Evolutionary conservation across 2,113 vertebrate genomes (phyloP).

Genomic region (Stigmatopora argus): DNA sequence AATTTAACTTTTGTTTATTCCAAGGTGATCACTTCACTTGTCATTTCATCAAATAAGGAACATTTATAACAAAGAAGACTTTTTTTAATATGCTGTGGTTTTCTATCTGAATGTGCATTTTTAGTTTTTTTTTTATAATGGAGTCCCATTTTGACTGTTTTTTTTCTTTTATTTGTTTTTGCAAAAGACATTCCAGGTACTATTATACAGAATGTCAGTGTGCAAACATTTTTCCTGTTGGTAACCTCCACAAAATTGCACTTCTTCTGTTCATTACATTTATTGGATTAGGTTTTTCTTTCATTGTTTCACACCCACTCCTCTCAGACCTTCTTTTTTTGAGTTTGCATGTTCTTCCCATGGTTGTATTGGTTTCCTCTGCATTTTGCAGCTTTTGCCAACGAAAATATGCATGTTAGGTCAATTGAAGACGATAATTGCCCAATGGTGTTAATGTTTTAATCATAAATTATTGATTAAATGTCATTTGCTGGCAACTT

Average conservation of each 20-base stretch:
- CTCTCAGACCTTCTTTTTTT: not conserved
- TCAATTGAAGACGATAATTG: not conserved
- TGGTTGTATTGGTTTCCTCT: not conserved
- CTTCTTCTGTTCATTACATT: conserved; percentile 8
- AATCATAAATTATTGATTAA: not conserved
- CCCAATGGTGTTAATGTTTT: not conserved
- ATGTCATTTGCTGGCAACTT: not conserved
- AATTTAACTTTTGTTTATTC: not conserved
- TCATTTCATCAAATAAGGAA: not conserved
- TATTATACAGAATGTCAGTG: not conserved
- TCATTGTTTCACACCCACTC: conserved; percentile 11
- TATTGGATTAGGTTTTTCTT: conserved; percentile 10
- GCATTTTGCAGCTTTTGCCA: not conserved
- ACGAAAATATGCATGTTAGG: not conserved
- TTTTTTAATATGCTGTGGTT: conserved; percentile 18
- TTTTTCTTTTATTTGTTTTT: conserved; percentile 10
- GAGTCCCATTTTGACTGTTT: conserved; percentile 26
- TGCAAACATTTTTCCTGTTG: not conserved
- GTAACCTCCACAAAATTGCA: not conserved
- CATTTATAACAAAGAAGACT: not conserved
- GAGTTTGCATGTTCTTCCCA: not conserved
- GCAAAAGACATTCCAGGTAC: conserved; percentile 21
- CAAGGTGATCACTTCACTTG: not conserved
- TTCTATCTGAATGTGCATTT: not conserved
- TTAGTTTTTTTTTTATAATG: conserved; percentile 22